Evolutionary conservation across 2,797 vertebrate genomes (phyloP).

Genomic region (Gallinago nigripennis): DNA sequence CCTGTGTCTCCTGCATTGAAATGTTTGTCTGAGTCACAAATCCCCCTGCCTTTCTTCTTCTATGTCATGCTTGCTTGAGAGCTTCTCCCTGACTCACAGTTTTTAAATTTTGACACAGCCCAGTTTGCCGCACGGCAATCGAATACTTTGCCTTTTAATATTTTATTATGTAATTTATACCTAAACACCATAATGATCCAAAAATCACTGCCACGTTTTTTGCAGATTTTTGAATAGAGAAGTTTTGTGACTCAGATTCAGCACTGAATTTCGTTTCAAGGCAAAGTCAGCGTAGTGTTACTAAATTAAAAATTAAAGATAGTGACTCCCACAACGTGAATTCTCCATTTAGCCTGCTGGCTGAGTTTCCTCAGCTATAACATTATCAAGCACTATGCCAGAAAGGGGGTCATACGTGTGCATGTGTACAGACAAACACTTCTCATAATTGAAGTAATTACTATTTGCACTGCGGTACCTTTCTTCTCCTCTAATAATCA

Average conservation of each 20-base stretch:
- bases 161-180: constrained; percentile 38
- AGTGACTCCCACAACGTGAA: constrained; percentile 62
- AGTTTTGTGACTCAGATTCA: constrained; percentile 34
- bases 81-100: constrained; percentile 55
- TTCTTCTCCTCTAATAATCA: constrained; percentile 11
- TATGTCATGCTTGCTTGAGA: constrained; percentile 50
- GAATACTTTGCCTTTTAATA: constrained; percentile 20
- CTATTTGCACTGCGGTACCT: constrained; percentile 27
- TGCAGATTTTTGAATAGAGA: neutral
- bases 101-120: constrained; percentile 40
- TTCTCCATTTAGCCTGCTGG: constrained; percentile 48
- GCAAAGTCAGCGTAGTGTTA: constrained; percentile 18
- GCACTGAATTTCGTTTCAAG: constrained; percentile 10
- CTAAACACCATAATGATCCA: neutral
- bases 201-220: neutral
- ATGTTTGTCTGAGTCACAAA: constrained; percentile 69
- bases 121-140: constrained; percentile 26
- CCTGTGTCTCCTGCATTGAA: constrained; percentile 58
- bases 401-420: neutral
- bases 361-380: constrained; percentile 45
- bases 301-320: constrained; percentile 49
- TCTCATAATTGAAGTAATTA: constrained; percentile 45
- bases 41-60: neutral
- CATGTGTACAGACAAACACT: constrained; percentile 20
- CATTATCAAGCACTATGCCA: neutral